Percentiles rank a stretch among this genome's conserved stretches.
Conservation (phyloP, 1,140 invertebrate species). For the Bradynema listronoti region DNA sequence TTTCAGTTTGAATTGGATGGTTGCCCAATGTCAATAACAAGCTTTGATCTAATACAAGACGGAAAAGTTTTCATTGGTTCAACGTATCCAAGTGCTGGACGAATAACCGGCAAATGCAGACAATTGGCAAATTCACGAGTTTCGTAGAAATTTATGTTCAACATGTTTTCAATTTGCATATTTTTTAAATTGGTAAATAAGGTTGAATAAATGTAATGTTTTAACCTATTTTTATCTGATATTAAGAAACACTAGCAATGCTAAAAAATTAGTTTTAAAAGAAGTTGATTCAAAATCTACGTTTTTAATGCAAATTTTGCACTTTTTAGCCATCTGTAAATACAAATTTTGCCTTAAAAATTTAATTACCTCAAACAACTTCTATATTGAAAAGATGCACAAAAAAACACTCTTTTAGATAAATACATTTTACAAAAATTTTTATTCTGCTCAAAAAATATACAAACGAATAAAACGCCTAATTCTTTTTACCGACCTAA, state of each 20-base stretch:
- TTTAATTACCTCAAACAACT: no score
- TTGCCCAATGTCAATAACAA: constrained; percentile 19
- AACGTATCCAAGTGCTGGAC: constrained; percentile 9
- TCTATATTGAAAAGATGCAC: no score
- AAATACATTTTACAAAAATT: no score
- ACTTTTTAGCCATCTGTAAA: no score
- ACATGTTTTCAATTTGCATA: neutral
- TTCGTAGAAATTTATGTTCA: no score
- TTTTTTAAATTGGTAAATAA: neutral
- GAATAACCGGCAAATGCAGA: constrained; percentile 9
- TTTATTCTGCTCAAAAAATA: no score
- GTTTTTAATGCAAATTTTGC: no score
- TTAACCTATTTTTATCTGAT: neutral
- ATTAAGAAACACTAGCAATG: neutral
- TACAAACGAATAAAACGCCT: no score
- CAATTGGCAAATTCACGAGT: neutral
- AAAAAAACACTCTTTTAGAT: no score
- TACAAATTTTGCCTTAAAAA: no score
- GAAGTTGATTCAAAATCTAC: neutral
- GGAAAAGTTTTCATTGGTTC: constrained; percentile 12
- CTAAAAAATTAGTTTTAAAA: neutral
- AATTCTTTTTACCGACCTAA: no score
- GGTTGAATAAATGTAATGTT: neutral
- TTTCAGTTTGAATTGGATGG: constrained; percentile 21
- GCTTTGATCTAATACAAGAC: constrained; percentile 12